Evolutionary conservation across 2,797 vertebrate species (phyloP).

Genomic region (Coregonus ussuriensis): DNA sequence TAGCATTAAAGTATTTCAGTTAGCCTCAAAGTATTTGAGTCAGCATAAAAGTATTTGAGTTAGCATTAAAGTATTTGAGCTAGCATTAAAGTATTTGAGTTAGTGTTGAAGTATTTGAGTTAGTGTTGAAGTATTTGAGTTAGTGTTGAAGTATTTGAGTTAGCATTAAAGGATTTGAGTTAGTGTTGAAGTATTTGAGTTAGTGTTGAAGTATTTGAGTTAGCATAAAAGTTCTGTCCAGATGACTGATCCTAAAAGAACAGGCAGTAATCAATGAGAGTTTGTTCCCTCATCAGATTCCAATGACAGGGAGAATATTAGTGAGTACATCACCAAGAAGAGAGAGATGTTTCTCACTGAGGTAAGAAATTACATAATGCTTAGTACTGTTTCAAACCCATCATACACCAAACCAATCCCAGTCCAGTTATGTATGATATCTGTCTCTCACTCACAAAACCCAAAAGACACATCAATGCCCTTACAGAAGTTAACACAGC

Average conservation of each 20-base stretch:
- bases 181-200: no score
- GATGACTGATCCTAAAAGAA: background rate
- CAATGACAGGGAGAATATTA: slow-evolving; percentile 23
- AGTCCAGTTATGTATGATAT: no score
- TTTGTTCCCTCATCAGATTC: slow-evolving; percentile 20
- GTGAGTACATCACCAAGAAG: slow-evolving; percentile 21
- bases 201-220: no score
- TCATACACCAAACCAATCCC: background rate
- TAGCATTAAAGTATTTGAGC: no score
- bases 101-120: no score
- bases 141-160: no score
- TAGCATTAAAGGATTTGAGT: no score
- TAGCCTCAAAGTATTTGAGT: no score
- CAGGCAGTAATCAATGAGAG: background rate
- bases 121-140: no score
- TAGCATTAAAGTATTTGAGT: no score
- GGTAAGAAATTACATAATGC: background rate
- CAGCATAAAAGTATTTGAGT: no score
- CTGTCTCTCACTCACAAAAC: background rate
- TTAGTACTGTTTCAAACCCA: background rate
- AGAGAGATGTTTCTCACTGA: slow-evolving; percentile 5
- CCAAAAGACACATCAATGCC: slow-evolving; percentile 10
- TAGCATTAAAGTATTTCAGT: no score
- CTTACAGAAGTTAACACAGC: slow-evolving; percentile 12
- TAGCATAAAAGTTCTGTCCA: background rate